Conservation (phyloP, 2,797 vertebrate genomes). For the Iguana delicatissima region DNA sequence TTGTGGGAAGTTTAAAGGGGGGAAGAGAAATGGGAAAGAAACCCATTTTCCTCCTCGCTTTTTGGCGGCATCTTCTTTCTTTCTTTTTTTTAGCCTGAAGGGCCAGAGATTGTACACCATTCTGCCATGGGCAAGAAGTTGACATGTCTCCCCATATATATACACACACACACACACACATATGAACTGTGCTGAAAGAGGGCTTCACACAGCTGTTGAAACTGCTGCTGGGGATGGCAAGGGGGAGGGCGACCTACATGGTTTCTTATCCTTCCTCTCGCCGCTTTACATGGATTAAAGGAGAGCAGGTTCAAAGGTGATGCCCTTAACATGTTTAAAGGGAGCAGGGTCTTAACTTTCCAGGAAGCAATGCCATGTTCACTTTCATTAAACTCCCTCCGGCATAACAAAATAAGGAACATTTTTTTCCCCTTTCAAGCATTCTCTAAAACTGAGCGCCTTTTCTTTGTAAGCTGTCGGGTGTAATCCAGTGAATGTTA, state of each 20-base stretch:
- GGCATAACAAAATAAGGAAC: constrained; percentile 45
- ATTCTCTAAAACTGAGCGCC: constrained; percentile 54
- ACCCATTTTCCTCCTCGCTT: constrained; percentile 80
- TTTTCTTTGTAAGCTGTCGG: constrained; percentile 52
- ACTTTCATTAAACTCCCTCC: constrained; percentile 63
- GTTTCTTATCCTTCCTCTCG: constrained; percentile 75
- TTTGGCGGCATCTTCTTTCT: constrained; percentile 51
- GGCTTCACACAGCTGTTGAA: constrained; percentile 80
- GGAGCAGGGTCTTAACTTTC: constrained; percentile 65
- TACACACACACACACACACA: too few relatives aligned
- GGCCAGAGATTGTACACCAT: constrained; percentile 79
- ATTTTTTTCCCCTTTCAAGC: constrained; percentile 45
- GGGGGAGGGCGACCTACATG: constrained; percentile 67
- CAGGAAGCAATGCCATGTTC: constrained; percentile 63
- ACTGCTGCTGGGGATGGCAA: constrained; percentile 73
- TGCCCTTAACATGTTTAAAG: constrained; percentile 59
- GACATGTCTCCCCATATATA: constrained; percentile 62
- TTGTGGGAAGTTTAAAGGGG: constrained; percentile 85
- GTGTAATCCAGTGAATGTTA: neutral
- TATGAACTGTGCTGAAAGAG: constrained; percentile 78
- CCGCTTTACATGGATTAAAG: constrained; percentile 75
- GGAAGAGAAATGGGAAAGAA: neutral
- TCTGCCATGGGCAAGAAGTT: constrained; percentile 83
- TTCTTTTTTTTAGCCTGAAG: constrained; percentile 80
- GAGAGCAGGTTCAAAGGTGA: constrained; percentile 80